Conservation (phyloP, 2,797 vertebrate species). For the Gallinago solitaria region DNA sequence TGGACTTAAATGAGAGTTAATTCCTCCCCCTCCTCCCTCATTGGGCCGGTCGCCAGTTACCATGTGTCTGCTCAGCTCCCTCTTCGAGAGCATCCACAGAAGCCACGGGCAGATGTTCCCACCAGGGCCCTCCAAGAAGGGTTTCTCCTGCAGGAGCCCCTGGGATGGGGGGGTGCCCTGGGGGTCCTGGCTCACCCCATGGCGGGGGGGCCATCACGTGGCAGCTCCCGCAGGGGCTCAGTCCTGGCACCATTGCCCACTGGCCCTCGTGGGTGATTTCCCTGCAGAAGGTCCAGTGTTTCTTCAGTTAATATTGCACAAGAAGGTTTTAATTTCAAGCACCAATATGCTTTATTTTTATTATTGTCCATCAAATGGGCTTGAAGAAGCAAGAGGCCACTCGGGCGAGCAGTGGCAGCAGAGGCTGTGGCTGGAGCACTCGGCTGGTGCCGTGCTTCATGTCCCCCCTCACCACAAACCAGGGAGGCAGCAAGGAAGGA, state of each 20-base stretch:
- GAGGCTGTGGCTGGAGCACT: not conserved
- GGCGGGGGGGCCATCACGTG: accelerated
- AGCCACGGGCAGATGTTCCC: constrained; percentile 39
- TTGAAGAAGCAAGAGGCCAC: not conserved
- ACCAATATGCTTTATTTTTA: not conserved
- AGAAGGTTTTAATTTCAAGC: not conserved
- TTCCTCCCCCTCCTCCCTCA: constrained; percentile 57
- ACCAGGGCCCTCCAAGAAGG: not conserved
- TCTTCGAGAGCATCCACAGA: constrained; percentile 32
- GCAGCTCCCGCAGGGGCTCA: not conserved
- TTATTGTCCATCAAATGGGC: not conserved
- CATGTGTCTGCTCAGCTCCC: constrained; percentile 41
- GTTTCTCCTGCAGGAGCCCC: not conserved
- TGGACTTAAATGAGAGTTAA: constrained; percentile 71
- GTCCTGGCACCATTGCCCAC: not conserved
- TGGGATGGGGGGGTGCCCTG: not conserved
- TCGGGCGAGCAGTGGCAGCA: not conserved
- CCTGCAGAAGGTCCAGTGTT: not conserved
- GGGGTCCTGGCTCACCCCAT: not conserved
- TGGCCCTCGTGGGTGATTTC: too few species aligned
- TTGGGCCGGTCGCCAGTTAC: constrained; percentile 29
- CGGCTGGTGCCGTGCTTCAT: accelerated
- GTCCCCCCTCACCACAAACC: not conserved
- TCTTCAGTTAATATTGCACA: not conserved
- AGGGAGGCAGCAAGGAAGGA: not conserved